Percentiles rank a stretch among this genome's conserved stretches.
Conservation (phyloP, 2,888 invertebrate species). For the Drosophila dives region DNA sequence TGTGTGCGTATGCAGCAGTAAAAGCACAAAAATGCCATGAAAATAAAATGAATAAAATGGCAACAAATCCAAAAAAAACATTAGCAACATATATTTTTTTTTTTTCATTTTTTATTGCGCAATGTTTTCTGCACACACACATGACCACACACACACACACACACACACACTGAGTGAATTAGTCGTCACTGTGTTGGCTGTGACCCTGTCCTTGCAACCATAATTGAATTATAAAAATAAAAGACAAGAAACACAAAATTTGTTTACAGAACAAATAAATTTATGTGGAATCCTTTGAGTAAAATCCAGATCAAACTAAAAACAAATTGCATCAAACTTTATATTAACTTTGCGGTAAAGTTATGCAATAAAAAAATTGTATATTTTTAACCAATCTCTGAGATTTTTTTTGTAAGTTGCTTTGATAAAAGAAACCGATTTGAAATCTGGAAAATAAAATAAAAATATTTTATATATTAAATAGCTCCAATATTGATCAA, state of each 20-base stretch:
- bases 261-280: background rate
- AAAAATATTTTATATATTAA: background rate
- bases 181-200: constrained; percentile 7
- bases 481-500: background rate
- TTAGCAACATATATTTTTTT: constrained; percentile 65
- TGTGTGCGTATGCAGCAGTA: constrained; percentile 20
- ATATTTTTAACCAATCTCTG: no score
- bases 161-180: background rate
- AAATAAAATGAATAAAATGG: constrained; percentile 18
- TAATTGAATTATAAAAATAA: background rate
- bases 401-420: background rate
- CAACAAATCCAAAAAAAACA: constrained; percentile 70
- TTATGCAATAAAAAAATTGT: no score
- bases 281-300: background rate
- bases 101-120: constrained; percentile 73
- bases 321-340: no score
- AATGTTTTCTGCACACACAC: constrained; percentile 27
- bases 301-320: no score
- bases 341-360: no score
- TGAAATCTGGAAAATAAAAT: background rate
- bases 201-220: constrained; percentile 22
- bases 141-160: background rate
- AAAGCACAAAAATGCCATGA: constrained; percentile 24
- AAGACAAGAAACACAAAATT: background rate
- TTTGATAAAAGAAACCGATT: background rate